phyloP scores from a whole-genome alignment of 1,140 invertebrate genomes.

The Apocrypta bakeri region DNA sequence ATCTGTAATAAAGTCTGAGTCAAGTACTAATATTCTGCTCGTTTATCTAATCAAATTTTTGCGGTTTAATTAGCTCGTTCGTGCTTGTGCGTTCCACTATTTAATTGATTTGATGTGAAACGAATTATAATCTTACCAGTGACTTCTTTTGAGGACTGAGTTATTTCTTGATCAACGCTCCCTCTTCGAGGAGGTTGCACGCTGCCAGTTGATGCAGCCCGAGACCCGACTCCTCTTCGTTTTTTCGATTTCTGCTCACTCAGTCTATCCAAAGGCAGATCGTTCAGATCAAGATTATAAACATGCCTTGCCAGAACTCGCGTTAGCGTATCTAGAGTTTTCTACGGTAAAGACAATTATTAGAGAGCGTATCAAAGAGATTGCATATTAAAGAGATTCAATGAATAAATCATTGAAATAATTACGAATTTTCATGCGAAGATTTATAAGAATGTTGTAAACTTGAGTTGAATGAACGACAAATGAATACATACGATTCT shows the following conservation, averaged over 20 bases:
- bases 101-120: no score
- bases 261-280: constrained; percentile 89
- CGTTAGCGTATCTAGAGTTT: constrained; percentile 97
- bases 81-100: background rate
- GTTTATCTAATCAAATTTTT: constrained; percentile 32
- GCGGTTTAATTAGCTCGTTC: no score
- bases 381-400: no score
- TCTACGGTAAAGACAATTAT: constrained; percentile 77
- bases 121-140: constrained; percentile 47
- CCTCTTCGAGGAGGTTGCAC: constrained; percentile 68
- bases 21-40: background rate
- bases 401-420: background rate
- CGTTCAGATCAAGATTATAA: constrained; percentile 92
- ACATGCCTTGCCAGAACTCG: constrained; percentile 94
- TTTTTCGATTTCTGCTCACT: constrained; percentile 89
- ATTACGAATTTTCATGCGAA: no score
- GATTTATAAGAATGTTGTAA: no score
- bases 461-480: no score
- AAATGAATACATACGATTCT: constrained; percentile 28
- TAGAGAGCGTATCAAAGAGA: no score
- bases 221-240: constrained; percentile 73
- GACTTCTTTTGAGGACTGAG: constrained; percentile 64
- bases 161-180: constrained; percentile 69
- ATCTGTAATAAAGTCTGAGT: constrained; percentile 60
- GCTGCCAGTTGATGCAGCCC: constrained; percentile 70